Conservation (phyloP, 1,140 invertebrate genomes). For the Zaprionus capensis region DNA sequence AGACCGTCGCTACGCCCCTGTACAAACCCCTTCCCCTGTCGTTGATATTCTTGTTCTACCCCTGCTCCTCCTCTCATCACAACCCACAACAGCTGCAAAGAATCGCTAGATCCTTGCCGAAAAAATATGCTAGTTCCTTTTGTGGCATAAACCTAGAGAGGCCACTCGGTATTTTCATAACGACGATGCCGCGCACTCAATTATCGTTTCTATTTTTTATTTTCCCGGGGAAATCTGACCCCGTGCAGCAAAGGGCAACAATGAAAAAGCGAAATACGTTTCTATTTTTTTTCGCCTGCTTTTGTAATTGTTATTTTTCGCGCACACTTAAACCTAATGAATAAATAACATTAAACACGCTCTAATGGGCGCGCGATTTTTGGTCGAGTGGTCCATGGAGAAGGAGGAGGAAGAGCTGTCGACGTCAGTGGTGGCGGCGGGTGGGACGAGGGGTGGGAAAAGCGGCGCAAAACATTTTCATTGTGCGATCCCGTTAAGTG, state of each 20-base stretch:
- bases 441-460: conserved; percentile 60
- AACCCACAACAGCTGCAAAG: conserved; percentile 53
- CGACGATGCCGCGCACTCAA: conserved; percentile 60
- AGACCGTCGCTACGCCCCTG: background rate
- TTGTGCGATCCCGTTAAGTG: conserved; percentile 69
- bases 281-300: conserved; percentile 49
- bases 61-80: conserved; percentile 2
- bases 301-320: conserved; percentile 83
- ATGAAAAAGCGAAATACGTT: conserved; percentile 55
- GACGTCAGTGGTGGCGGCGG: background rate
- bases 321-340: conserved; percentile 82
- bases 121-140: conserved; percentile 47
- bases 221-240: conserved; percentile 69
- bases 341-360: conserved; percentile 83
- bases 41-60: background rate
- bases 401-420: background rate
- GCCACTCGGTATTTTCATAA: conserved; percentile 68
- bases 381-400: conserved; percentile 42
- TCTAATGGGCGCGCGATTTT: conserved; percentile 75
- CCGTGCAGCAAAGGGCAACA: conserved; percentile 41
- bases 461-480: conserved; percentile 68
- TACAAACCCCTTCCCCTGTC: background rate
- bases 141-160: conserved; percentile 20
- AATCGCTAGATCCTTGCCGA: conserved; percentile 45
- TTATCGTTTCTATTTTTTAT: conserved; percentile 62